Evolutionary conservation across 2,888 invertebrate species (phyloP).

Genomic region (Trissonchulus sp.): DNA sequence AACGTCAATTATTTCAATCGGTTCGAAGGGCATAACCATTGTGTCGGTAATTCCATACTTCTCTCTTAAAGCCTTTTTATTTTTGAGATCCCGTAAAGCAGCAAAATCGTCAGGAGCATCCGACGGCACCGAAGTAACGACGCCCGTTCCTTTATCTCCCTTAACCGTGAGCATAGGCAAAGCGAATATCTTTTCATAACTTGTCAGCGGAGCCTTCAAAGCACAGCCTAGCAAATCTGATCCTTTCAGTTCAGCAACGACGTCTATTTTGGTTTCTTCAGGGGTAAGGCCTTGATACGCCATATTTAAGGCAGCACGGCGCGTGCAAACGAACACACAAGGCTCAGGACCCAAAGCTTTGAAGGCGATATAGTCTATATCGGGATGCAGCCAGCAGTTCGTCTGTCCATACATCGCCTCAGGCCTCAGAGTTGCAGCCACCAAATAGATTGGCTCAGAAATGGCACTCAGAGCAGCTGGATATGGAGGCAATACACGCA

Average conservation of each 20-base stretch:
- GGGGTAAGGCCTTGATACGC: slow-evolving; percentile 82
- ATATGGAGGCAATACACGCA: slow-evolving; percentile 62
- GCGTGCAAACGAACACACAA: slow-evolving; percentile 79
- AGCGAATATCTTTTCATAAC: slow-evolving; percentile 75
- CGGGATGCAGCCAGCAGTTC: slow-evolving; percentile 95
- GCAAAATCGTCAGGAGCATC: slow-evolving; percentile 99
- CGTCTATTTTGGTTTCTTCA: slow-evolving; percentile 69
- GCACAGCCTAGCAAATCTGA: slow-evolving; percentile 73
- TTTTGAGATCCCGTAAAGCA: slow-evolving; percentile 85
- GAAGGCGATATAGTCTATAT: slow-evolving; percentile 76
- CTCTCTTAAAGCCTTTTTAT: slow-evolving; percentile 74
- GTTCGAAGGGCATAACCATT: slow-evolving; percentile 67
- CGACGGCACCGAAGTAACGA: slow-evolving; percentile 95
- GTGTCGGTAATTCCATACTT: slow-evolving; percentile 81
- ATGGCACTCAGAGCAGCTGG: no score
- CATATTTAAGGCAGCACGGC: slow-evolving; percentile 87
- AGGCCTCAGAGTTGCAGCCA: slow-evolving; percentile 94
- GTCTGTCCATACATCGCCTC: slow-evolving; percentile 99
- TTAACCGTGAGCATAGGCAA: slow-evolving; percentile 96
- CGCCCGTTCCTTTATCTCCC: slow-evolving; percentile 90
- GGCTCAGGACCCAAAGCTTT: slow-evolving; percentile 57
- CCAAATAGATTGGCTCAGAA: slow-evolving; percentile 66
- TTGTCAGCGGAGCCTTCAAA: slow-evolving; percentile 74
- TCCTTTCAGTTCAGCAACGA: slow-evolving; percentile 59
- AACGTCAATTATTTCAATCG: slow-evolving; percentile 67